Evolutionary conservation across 35 echinoderm and acorn worm species (phyloP).

Genomic region (Apostichopus parvimensis): DNA sequence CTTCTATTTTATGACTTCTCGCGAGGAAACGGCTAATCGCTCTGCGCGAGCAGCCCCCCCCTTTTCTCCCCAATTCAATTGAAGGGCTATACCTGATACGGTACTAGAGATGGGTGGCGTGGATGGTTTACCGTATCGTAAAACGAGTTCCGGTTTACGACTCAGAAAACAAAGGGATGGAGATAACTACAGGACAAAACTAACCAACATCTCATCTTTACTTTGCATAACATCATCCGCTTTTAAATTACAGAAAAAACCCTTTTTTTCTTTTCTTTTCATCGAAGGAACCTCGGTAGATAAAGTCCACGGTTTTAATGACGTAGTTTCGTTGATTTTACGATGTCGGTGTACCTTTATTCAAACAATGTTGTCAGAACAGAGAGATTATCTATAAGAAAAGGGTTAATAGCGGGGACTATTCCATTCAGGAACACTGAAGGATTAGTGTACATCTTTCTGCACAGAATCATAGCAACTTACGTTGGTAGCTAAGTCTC

Average conservation of each 20-base stretch:
- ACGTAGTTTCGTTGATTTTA: background rate
- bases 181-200: background rate
- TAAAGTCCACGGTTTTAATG: background rate
- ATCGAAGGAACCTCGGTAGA: background rate
- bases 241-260: too few relatives aligned
- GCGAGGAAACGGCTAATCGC: too few relatives aligned
- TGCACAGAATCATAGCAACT: too few relatives aligned
- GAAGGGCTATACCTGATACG: background rate
- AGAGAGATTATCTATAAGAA: background rate
- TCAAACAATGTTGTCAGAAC: background rate
- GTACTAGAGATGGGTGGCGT: background rate
- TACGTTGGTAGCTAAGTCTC: too few relatives aligned
- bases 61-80: background rate
- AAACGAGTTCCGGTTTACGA: background rate
- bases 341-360: background rate
- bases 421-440: too few relatives aligned
- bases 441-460: too few relatives aligned
- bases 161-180: constrained; percentile 7
- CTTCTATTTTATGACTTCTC: constrained; percentile 2
- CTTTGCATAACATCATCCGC: background rate
- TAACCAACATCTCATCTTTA: background rate
- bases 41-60: too few relatives aligned
- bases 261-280: too few relatives aligned
- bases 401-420: background rate
- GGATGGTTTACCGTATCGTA: background rate